These are phyloP conservation scores for Dicentrarchus labrax DNA, from an alignment of 2,113 vertebrate genomes.

Conservation along the genomic window DNA sequence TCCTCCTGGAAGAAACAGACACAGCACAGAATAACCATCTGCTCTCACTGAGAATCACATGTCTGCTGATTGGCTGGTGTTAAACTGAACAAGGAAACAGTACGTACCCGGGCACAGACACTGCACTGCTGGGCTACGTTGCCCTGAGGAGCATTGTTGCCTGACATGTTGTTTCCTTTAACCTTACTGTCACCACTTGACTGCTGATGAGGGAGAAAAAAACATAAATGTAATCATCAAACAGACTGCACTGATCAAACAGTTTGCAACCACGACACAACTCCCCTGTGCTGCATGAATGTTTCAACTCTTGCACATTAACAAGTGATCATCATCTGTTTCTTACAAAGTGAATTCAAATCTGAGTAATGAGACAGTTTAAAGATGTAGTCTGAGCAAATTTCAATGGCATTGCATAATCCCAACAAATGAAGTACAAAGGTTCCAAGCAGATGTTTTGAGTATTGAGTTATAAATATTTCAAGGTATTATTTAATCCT, in stretches of 20 bases:
- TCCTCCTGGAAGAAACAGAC: slow-evolving; percentile 79
- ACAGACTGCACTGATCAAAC: slow-evolving; percentile 10
- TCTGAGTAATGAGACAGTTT: slow-evolving; percentile 6
- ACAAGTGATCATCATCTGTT: slow-evolving; percentile 18
- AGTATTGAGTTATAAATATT: slow-evolving; percentile 41
- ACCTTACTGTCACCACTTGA: slow-evolving; percentile 82
- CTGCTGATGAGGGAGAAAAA: slow-evolving; percentile 56
- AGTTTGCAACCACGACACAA: slow-evolving; percentile 11
- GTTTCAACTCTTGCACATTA: slow-evolving; percentile 30
- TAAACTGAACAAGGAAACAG: not conserved
- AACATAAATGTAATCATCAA: slow-evolving; percentile 40
- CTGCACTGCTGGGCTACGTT: slow-evolving; percentile 81
- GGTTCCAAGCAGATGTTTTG: slow-evolving; percentile 35
- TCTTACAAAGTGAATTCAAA: slow-evolving; percentile 30
- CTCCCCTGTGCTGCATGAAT: slow-evolving; percentile 1
- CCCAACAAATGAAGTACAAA: slow-evolving; percentile 23
- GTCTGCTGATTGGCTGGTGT: not conserved
- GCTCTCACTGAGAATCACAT: slow-evolving; percentile 11
- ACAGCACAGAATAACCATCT: slow-evolving; percentile 22
- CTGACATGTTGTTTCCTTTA: slow-evolving; percentile 79
- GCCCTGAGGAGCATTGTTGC: slow-evolving; percentile 78
- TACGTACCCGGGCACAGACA: slow-evolving; percentile 83
- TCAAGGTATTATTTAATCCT: slow-evolving; percentile 38
- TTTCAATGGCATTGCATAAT: slow-evolving; percentile 20
- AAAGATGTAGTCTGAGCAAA: slow-evolving; percentile 16